These are phyloP conservation scores for Harmothoe impar DNA, from an alignment of 2,888 invertebrate genomes.

Conservation along the genomic window DNA sequence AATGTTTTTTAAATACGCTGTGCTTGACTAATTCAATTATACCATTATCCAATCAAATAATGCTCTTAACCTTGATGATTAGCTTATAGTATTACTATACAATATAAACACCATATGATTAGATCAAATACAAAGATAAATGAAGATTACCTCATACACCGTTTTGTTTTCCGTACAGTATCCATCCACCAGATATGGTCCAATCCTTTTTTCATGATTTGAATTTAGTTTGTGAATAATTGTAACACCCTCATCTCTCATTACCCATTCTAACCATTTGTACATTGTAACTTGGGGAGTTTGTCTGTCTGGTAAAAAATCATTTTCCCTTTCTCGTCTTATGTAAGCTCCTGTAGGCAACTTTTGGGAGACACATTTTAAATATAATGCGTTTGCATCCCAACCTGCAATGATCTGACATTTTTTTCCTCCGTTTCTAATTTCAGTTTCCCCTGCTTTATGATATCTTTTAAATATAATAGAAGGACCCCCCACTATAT, in stretches of 20 bases:
- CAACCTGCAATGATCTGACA: neutral
- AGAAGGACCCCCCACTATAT: slow-evolving; percentile 50
- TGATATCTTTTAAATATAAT: slow-evolving; percentile 30
- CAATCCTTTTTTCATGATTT: neutral
- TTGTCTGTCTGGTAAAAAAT: neutral
- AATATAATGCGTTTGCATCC: neutral
- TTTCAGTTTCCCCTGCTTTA: neutral
- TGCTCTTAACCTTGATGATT: no score
- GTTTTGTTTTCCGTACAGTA: neutral
- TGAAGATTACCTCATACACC: neutral
- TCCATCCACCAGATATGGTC: slow-evolving; percentile 2
- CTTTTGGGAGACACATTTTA: neutral
- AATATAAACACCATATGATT: no score
- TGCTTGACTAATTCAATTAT: no score
- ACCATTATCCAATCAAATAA: no score
- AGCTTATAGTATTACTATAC: no score
- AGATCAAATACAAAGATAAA: no score
- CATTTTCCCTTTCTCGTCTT: neutral
- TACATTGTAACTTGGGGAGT: neutral
- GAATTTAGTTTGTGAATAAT: neutral
- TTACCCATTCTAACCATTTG: neutral
- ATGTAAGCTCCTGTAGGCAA: neutral
- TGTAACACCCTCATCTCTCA: neutral
- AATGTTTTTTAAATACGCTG: no score
- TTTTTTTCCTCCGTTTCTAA: neutral